Base-by-base conservation (phyloP, 2,888 invertebrate genomes). In the Eilema depressum region DNA sequence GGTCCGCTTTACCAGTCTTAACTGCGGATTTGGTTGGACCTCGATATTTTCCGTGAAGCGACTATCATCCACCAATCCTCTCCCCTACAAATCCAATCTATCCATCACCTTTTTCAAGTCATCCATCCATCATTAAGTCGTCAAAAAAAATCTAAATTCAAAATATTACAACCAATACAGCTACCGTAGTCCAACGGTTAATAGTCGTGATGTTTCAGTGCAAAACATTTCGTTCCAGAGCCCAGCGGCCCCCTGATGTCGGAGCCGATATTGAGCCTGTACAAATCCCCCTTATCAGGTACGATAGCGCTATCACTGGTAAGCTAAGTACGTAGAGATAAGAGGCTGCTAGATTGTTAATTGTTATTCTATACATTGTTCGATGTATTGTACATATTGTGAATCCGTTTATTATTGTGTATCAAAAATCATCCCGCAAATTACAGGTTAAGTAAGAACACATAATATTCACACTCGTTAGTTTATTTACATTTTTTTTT, bases 231-330 rank as follows among this genome's bases (percentile, higher is more conserved):
- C 77, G 82, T 87, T 94, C 72, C 95, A 95, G 95, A 95, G 82
- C 86, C 94, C 66, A 88, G 88, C 89, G 93, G 92, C 83, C 86
- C 91, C 64, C 91, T 95, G 87, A 91, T 95, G 91, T 88, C 95
- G 81, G 95, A 95, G 86, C 94, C 94, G 79, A 91, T 95, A 85
- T 88, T 95, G 88, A 95, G 94, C 89, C 90, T 95, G 83, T 94
- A 92, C 92, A 95, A 95, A 93, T 92, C 94, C 86, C 94, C 95
- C 78, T 86, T 95, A 91, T 92, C 94, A 94, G 95, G 95, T 95
- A 94, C 80, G 86, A 76, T 84, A 78, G 68, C 64, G 53, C 12
- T 73, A 73, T 73, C 72, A 59, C 20, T 69, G 69, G 63, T 73
- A 73, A 69, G 72, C 59, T 59, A 72, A 33, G 33, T 20, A 41